Percentiles rank a stretch among this genome's conserved stretches.
Evolutionary conservation across 2,888 invertebrate genomes (phyloP).

Genomic region (Drosophila meridiana): DNA sequence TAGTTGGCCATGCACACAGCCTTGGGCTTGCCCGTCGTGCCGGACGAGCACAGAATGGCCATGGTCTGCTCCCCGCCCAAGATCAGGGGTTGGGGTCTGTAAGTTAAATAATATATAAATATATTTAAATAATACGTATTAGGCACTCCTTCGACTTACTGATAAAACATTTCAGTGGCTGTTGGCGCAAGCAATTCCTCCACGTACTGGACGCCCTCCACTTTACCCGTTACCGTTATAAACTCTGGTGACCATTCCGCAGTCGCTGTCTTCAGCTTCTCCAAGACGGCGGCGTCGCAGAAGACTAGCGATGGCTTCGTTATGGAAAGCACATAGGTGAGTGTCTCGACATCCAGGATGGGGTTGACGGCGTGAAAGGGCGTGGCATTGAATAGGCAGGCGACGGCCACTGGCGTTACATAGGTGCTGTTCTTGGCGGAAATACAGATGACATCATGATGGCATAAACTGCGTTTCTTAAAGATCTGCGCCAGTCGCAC

Average conservation of each 20-base stretch:
- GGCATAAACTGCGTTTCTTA: conserved; percentile 45
- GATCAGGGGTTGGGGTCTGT: conserved; percentile 47
- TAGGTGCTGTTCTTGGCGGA: conserved; percentile 64
- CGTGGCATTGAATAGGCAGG: conserved; percentile 59
- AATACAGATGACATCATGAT: conserved; percentile 70
- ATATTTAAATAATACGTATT: too few relatives aligned
- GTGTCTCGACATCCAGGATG: conserved; percentile 35
- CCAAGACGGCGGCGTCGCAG: conserved; percentile 61
- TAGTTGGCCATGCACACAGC: conserved; percentile 64
- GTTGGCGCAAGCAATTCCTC: conserved; percentile 53
- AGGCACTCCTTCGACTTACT: conserved; percentile 30
- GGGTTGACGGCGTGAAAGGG: conserved; percentile 71
- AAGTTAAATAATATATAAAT: neutral
- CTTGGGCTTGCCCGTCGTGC: conserved; percentile 74
- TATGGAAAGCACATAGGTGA: conserved; percentile 44
- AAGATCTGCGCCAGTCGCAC: conserved; percentile 62
- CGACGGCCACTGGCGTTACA: conserved; percentile 66
- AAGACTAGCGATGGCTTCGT: conserved; percentile 71
- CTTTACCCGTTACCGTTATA: conserved; percentile 39
- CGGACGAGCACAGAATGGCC: conserved; percentile 72
- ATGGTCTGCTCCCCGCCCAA: conserved; percentile 57
- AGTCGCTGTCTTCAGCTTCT: conserved; percentile 49
- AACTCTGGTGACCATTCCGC: conserved; percentile 52
- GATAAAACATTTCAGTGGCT: conserved; percentile 49
- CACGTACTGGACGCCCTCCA: conserved; percentile 43